phyloP scores from a whole-genome alignment of 2,888 invertebrate species.

The Dexiosoma caninum region DNA sequence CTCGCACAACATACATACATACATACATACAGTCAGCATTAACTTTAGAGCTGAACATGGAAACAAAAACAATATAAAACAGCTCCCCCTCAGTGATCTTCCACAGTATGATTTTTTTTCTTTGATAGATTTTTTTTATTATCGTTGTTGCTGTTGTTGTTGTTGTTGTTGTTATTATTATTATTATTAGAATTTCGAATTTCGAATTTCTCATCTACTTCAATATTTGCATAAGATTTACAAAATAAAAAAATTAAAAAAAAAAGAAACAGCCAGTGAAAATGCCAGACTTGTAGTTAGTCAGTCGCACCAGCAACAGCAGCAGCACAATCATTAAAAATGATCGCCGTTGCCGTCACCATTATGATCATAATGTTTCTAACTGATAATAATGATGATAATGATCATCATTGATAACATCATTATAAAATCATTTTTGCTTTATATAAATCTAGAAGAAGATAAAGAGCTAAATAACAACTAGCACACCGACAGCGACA shows the following conservation, averaged over 20 bases:
- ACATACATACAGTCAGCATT: background rate
- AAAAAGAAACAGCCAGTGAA: conserved; percentile 4
- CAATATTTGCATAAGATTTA: conserved; percentile 62
- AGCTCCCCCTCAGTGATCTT: conserved; percentile 49
- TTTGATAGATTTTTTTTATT: conserved; percentile 27
- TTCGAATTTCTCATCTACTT: conserved; percentile 53
- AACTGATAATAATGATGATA: conserved; percentile 26
- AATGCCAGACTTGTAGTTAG: background rate
- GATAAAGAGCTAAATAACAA: conserved; percentile 31
- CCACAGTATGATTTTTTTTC: conserved; percentile 10
- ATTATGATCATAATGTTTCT: conserved; percentile 3
- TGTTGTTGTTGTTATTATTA: too few species aligned
- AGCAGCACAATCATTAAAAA: conserved; percentile 19
- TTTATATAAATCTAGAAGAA: conserved; percentile 18
- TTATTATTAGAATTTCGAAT: too few species aligned
- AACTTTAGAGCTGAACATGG: background rate
- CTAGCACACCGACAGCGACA: conserved; percentile 17
- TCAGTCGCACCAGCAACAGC: background rate
- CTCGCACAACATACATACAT: background rate
- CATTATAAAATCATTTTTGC: conserved; percentile 11
- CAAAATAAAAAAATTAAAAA: background rate
- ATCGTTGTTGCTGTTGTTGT: too few species aligned
- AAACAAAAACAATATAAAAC: background rate
- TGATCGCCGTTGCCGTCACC: conserved; percentile 19
- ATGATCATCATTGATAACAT: conserved; percentile 30